phyloP scores from a whole-genome alignment of 2,113 vertebrate genomes.

The Clupea harengus region DNA sequence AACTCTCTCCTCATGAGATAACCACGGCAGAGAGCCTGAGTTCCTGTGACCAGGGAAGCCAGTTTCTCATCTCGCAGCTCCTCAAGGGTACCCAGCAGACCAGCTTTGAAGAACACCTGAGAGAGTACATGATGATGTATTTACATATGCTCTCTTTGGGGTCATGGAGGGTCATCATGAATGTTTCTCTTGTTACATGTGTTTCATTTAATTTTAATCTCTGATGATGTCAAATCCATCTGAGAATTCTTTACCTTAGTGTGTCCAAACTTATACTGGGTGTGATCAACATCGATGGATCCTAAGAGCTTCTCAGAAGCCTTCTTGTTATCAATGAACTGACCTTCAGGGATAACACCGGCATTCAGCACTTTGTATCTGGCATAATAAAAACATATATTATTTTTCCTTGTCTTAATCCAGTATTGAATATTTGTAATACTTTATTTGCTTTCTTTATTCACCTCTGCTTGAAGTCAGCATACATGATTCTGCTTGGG shows the following conservation, averaged over 20 bases:
- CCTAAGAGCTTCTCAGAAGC: constrained; percentile 75
- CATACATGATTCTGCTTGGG: constrained; percentile 29
- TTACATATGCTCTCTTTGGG: neutral
- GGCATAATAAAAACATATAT: neutral
- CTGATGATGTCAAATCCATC: neutral
- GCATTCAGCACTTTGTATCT: constrained; percentile 51
- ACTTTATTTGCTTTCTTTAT: no score
- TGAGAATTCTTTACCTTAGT: constrained; percentile 39
- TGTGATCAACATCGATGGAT: constrained; percentile 44
- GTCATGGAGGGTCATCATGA: neutral
- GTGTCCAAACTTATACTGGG: constrained; percentile 49
- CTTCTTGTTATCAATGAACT: constrained; percentile 69
- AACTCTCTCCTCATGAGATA: constrained; percentile 72
- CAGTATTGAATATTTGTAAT: no score
- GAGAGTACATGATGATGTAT: neutral
- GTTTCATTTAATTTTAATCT: no score
- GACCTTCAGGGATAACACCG: constrained; percentile 45
- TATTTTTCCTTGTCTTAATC: no score
- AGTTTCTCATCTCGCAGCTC: constrained; percentile 92
- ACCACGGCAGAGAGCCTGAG: constrained; percentile 75
- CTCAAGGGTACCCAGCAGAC: constrained; percentile 84
- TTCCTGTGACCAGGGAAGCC: constrained; percentile 77
- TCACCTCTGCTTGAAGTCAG: constrained; percentile 31
- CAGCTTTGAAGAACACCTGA: constrained; percentile 96
- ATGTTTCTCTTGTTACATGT: neutral